Conservation (phyloP, 2,797 vertebrate genomes). For the Peromyscus eremicus region DNA sequence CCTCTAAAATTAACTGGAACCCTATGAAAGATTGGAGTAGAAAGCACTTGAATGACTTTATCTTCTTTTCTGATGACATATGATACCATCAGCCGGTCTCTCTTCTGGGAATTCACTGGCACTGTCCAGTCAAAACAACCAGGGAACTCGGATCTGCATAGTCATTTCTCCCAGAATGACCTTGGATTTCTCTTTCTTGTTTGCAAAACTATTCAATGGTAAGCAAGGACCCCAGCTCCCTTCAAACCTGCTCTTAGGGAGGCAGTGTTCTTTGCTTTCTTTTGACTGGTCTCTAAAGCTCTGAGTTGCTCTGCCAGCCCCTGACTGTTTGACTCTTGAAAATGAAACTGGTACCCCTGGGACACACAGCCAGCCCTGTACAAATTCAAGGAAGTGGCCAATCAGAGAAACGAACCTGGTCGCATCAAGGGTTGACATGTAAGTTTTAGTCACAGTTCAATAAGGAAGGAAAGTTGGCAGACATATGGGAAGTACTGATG, state of each 20-base stretch:
- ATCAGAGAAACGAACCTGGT: constrained; percentile 38
- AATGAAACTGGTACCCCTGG: constrained; percentile 45
- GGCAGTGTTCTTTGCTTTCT: neutral
- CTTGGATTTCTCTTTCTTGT: constrained; percentile 17
- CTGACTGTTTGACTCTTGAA: constrained; percentile 58
- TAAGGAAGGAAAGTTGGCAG: neutral
- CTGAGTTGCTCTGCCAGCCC: constrained; percentile 33
- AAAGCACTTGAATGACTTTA: neutral
- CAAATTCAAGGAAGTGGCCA: constrained; percentile 40
- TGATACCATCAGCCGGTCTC: neutral
- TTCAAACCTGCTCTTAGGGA: neutral
- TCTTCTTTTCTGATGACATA: neutral
- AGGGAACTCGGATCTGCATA: neutral
- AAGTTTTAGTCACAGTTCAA: neutral
- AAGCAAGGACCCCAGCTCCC: neutral
- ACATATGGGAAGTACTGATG: neutral
- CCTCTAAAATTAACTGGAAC: constrained; percentile 4
- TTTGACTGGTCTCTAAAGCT: constrained; percentile 29
- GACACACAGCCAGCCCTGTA: constrained; percentile 19
- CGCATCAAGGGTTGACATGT: neutral
- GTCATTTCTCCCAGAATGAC: constrained; percentile 21
- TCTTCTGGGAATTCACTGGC: constrained; percentile 25
- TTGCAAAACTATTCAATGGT: constrained; percentile 4
- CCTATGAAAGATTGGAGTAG: neutral
- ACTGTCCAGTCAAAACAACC: neutral